Conservation (phyloP, 2,888 invertebrate species). For the Drosophila fungiperda region DNA sequence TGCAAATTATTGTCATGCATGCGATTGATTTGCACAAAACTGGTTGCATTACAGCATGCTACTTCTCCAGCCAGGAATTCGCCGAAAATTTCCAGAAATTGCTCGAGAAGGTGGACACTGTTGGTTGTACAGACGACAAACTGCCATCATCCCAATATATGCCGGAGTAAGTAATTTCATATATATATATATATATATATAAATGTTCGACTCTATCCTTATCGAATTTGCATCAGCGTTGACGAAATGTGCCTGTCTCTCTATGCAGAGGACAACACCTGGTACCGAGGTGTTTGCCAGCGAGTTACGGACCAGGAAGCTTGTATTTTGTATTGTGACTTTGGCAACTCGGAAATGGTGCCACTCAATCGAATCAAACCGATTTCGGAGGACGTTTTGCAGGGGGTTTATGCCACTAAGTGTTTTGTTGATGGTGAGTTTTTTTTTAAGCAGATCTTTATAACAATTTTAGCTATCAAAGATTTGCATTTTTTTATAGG, state of each 20-base stretch:
- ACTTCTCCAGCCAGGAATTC: conserved; percentile 16
- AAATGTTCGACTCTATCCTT: not conserved
- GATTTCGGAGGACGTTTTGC: conserved; percentile 20
- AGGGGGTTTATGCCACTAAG: conserved; percentile 33
- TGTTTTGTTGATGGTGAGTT: conserved; percentile 61
- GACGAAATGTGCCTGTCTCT: conserved; percentile 55
- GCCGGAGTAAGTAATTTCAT: conserved; percentile 41
- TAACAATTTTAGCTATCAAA: not conserved
- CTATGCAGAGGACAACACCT: conserved; percentile 49
- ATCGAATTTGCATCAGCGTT: conserved; percentile 29
- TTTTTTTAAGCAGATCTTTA: rapidly evolving
- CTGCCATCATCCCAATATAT: conserved; percentile 26
- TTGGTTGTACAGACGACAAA: conserved; percentile 19
- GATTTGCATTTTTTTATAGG: conserved; percentile 28
- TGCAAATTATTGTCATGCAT: conserved; percentile 33
- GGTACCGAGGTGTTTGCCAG: conserved; percentile 65
- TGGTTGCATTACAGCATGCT: conserved; percentile 49
- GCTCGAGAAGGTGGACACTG: not conserved
- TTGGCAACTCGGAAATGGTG: conserved; percentile 56
- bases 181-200: not conserved
- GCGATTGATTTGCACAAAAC: conserved; percentile 9
- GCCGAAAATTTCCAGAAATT: conserved; percentile 17
- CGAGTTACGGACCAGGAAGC: conserved; percentile 9
- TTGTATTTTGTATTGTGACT: conserved; percentile 51
- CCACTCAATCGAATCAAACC: conserved; percentile 43